These are phyloP conservation scores for Recurvirostra avosetta DNA, from an alignment of 2,113 vertebrate species.

Conservation along the genomic window DNA sequence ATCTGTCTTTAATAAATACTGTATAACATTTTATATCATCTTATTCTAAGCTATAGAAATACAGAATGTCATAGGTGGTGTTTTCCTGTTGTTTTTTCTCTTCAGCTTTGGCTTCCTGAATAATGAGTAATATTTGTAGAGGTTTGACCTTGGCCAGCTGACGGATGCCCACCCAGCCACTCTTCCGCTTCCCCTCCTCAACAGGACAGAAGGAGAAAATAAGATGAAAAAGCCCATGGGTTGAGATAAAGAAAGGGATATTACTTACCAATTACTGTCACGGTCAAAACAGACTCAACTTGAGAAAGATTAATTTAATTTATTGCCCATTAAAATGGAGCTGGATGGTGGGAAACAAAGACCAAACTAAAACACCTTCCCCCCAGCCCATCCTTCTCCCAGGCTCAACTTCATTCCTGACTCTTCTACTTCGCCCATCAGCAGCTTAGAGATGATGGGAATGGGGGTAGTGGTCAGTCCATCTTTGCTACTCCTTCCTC, in stretches of 20 bases:
- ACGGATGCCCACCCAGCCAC: not conserved
- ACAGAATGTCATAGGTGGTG: accelerated
- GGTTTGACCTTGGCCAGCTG: not conserved
- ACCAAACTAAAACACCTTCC: not conserved
- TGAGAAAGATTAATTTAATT: not conserved
- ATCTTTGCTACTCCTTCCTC: not conserved
- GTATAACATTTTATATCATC: not conserved
- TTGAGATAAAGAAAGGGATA: not conserved
- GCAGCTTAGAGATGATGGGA: not conserved
- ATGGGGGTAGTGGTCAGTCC: not conserved
- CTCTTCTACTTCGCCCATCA: not conserved
- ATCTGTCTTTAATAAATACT: not conserved
- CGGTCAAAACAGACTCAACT: not conserved
- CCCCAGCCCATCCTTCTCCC: not conserved
- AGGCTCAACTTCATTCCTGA: not conserved
- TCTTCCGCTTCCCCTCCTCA: not conserved
- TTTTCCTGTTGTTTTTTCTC: not conserved
- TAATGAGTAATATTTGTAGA: not conserved
- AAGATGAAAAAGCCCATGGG: not conserved
- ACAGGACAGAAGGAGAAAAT: not conserved
- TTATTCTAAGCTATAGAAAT: not conserved
- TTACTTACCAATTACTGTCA: not conserved
- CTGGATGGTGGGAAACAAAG: not conserved
- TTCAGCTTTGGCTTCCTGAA: not conserved
- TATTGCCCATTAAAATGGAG: not conserved